Evolutionary conservation across 2,797 vertebrate species (phyloP).

Genomic region (Diglossa cyanea): DNA sequence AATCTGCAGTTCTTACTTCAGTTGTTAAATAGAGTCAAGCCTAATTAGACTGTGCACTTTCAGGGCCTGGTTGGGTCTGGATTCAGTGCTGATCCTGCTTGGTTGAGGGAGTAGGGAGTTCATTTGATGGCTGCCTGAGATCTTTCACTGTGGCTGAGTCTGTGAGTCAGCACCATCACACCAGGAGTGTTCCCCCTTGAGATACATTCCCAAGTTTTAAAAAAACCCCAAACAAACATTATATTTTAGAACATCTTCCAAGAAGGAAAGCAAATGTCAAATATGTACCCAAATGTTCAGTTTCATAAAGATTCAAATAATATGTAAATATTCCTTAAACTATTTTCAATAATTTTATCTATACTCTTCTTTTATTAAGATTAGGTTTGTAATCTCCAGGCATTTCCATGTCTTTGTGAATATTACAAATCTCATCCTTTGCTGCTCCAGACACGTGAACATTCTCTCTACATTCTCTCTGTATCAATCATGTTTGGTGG

Average conservation of each 20-base stretch:
- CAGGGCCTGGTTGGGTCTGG: background rate
- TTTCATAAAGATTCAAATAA: background rate
- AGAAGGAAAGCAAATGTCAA: background rate
- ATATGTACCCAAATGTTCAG: background rate
- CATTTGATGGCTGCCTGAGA: no score
- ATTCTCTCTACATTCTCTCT: background rate
- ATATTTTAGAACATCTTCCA: background rate
- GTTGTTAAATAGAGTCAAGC: background rate
- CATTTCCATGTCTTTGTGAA: background rate
- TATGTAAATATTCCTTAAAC: background rate
- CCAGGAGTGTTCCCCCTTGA: background rate
- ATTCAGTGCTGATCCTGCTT: background rate
- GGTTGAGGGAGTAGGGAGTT: no score
- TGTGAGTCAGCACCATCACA: background rate
- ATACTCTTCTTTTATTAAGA: background rate
- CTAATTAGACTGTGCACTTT: background rate
- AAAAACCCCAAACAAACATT: accelerated
- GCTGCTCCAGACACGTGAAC: background rate
- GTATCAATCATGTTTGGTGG: background rate
- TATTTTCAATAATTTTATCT: background rate
- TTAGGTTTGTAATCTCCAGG: background rate
- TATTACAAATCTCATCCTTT: background rate
- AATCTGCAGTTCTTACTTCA: background rate
- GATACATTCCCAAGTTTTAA: background rate
- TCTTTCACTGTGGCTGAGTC: background rate